phyloP scores from a whole-genome alignment of 1,140 invertebrate genomes.

The Penaeus indicus region DNA sequence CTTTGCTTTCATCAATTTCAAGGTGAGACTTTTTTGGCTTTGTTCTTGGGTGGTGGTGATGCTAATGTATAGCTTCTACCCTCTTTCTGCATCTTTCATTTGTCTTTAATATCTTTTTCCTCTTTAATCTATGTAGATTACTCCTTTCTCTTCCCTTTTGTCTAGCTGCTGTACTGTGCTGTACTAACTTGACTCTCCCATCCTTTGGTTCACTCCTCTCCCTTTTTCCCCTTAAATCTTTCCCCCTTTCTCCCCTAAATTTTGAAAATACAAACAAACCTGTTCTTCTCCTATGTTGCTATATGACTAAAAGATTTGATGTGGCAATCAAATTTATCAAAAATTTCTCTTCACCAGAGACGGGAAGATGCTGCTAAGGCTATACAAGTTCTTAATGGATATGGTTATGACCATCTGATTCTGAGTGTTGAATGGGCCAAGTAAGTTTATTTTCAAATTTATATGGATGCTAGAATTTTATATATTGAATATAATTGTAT shows the following conservation, averaged over 20 bases:
- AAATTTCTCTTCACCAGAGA: slow-evolving; percentile 76
- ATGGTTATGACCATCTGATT: slow-evolving; percentile 98
- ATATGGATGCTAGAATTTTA: not conserved
- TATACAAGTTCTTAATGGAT: slow-evolving; percentile 90
- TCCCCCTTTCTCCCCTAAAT: too few species aligned
- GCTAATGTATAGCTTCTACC: slow-evolving; percentile 67
- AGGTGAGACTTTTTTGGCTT: slow-evolving; percentile 39
- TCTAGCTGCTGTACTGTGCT: too few species aligned
- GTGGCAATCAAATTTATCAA: too few species aligned
- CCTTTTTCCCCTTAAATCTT: too few species aligned
- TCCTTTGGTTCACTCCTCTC: too few species aligned
- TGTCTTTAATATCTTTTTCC: slow-evolving; percentile 69
- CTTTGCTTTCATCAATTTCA: slow-evolving; percentile 68
- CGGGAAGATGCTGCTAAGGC: slow-evolving; percentile 91
- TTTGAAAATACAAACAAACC: too few species aligned
- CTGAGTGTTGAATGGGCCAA: slow-evolving; percentile 99
- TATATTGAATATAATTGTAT: too few species aligned
- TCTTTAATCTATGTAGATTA: too few species aligned
- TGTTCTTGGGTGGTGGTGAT: not conserved
- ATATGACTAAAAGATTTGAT: too few species aligned
- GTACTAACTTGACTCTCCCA: too few species aligned
- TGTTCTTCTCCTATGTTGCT: too few species aligned
- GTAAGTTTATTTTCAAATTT: slow-evolving; percentile 62
- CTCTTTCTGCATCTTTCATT: slow-evolving; percentile 80
- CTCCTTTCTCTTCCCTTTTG: too few species aligned